Percentiles rank a stretch among this genome's conserved stretches.
Evolutionary conservation across 2,797 vertebrate species (phyloP).

Genomic region (Macroramphosus scolopax): DNA sequence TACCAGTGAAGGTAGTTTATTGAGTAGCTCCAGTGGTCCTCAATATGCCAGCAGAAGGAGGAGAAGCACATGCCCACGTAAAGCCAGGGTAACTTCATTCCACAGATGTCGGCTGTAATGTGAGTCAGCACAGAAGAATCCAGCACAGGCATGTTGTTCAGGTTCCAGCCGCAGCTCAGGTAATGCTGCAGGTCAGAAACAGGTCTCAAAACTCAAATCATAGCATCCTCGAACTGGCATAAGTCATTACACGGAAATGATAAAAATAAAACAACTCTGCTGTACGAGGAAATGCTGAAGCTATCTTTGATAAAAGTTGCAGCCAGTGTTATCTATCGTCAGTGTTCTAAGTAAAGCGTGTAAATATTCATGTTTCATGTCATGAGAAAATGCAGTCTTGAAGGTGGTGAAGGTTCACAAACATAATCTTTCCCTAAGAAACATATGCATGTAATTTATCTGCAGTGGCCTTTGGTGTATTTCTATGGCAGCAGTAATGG

Average conservation of each 20-base stretch:
- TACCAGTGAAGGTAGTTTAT: constrained; percentile 98
- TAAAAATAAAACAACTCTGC: no score
- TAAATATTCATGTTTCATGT: no score
- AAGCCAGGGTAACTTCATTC: constrained; percentile 98
- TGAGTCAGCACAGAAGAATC: constrained; percentile 94
- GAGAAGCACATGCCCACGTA: constrained; percentile 99
- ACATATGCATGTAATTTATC: no score
- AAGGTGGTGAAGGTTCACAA: no score
- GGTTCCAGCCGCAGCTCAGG: constrained; percentile 95
- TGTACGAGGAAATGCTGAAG: not conserved
- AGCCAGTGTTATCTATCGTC: no score
- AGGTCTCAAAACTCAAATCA: constrained; percentile 25
- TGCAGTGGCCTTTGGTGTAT: no score
- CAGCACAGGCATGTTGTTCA: constrained; percentile 99
- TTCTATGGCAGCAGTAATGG: no score
- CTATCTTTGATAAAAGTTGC: no score
- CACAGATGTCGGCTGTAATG: constrained; percentile 96
- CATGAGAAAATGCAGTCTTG: no score
- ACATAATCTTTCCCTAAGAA: no score
- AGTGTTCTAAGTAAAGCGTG: no score
- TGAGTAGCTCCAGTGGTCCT: constrained; percentile 99
- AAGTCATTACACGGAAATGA: no score
- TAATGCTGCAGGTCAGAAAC: constrained; percentile 83
- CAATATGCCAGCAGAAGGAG: constrained; percentile 99
- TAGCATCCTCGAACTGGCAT: not conserved